Evolutionary conservation across 2,888 invertebrate species (phyloP).

Genomic region (Anthoptus insignis): DNA sequence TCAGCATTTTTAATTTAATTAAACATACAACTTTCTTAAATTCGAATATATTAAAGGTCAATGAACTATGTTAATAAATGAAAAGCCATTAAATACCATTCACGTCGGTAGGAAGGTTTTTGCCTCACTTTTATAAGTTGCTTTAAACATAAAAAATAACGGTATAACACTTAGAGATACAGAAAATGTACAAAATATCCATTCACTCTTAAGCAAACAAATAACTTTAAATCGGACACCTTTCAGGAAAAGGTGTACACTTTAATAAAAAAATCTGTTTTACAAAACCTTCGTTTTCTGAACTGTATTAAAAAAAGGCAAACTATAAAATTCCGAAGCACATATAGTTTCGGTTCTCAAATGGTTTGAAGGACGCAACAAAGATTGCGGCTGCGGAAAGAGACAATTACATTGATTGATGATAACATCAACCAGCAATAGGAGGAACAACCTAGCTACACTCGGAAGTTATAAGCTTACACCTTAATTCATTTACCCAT

Average conservation of each 20-base stretch:
- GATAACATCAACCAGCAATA: constrained; percentile 6
- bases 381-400: neutral
- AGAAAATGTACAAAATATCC: no score
- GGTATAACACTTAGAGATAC: neutral
- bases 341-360: constrained; percentile 1
- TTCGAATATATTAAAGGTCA: no score
- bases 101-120: no score
- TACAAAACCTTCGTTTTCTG: neutral
- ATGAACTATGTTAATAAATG: no score
- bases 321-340: constrained; percentile 12
- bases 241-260: neutral
- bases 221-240: neutral
- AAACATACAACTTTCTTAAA: no score
- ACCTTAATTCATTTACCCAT: neutral
- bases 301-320: neutral
- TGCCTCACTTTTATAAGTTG: no score
- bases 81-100: no score
- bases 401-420: constrained; percentile 15
- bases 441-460: neutral
- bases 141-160: no score
- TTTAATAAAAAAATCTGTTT: constrained; percentile 3
- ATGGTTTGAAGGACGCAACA: neutral
- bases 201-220: neutral
- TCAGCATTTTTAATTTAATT: neutral
- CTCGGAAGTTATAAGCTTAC: neutral